Conservation (phyloP, 2,797 vertebrate species). For the Chelonia mydas region DNA sequence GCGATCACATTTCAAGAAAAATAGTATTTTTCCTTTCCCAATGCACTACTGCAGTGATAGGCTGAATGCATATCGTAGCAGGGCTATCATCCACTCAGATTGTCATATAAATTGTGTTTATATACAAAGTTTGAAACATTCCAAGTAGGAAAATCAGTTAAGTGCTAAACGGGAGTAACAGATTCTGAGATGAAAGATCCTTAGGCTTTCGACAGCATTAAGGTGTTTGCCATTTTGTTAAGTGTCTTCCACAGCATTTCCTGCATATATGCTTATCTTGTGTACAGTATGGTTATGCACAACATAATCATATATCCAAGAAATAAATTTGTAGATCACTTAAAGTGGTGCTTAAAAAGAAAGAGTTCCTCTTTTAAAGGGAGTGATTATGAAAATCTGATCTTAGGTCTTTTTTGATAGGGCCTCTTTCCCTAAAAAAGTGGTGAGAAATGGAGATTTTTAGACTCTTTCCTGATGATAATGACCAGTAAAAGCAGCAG, state of each 20-base stretch:
- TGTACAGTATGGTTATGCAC: neutral
- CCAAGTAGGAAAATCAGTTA: neutral
- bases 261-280: neutral
- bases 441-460: neutral
- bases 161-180: neutral
- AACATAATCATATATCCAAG: neutral
- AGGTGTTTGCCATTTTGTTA: neutral
- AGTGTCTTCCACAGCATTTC: neutral
- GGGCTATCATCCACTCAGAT: neutral
- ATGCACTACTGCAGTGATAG: neutral
- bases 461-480: neutral
- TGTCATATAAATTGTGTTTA: neutral
- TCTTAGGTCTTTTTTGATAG: neutral
- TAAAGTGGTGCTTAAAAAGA: neutral
- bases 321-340: neutral
- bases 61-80: neutral
- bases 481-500: conserved; percentile 45
- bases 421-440: conserved; percentile 13
- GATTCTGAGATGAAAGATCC: neutral
- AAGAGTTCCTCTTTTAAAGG: neutral
- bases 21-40: neutral
- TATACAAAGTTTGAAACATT: neutral
- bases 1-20: neutral
- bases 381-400: neutral
- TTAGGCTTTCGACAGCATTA: accelerated